Conservation (phyloP, 2,797 vertebrate species). For the Diceros bicornis region DNA sequence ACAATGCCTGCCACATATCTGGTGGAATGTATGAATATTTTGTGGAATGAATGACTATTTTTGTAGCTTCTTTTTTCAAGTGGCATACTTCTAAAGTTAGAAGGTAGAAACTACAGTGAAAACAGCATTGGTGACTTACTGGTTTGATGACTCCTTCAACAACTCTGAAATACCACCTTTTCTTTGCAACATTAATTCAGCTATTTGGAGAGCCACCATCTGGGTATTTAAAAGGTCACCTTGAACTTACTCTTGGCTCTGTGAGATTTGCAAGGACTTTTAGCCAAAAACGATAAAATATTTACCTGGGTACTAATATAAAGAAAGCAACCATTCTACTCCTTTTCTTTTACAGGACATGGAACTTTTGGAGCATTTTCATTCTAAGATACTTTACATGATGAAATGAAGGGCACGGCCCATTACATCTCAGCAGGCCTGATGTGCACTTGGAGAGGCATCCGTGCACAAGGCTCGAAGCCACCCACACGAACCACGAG, state of each 20-base stretch:
- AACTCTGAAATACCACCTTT: not conserved
- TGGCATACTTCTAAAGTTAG: not conserved
- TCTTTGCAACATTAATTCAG: not conserved
- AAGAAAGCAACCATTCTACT: not conserved
- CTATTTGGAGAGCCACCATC: not conserved
- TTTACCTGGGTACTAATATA: not conserved
- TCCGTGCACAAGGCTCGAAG: rapidly evolving
- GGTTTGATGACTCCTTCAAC: not conserved
- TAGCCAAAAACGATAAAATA: not conserved
- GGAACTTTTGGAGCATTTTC: not conserved
- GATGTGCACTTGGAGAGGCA: rapidly evolving
- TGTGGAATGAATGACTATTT: not conserved
- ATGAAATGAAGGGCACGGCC: not conserved
- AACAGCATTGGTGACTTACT: not conserved
- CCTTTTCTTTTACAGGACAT: not conserved
- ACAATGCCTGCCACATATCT: rapidly evolving
- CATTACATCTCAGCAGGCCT: rapidly evolving
- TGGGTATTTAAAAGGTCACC: not conserved
- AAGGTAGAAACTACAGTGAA: slow-evolving; percentile 2
- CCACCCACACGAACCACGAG: rapidly evolving
- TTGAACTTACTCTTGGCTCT: not conserved
- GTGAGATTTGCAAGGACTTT: not conserved
- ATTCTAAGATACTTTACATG: not conserved
- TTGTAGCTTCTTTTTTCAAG: not conserved
- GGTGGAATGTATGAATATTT: not conserved